phyloP scores from a whole-genome alignment of 2,113 vertebrate species.

The Melanocharis versteri region DNA sequence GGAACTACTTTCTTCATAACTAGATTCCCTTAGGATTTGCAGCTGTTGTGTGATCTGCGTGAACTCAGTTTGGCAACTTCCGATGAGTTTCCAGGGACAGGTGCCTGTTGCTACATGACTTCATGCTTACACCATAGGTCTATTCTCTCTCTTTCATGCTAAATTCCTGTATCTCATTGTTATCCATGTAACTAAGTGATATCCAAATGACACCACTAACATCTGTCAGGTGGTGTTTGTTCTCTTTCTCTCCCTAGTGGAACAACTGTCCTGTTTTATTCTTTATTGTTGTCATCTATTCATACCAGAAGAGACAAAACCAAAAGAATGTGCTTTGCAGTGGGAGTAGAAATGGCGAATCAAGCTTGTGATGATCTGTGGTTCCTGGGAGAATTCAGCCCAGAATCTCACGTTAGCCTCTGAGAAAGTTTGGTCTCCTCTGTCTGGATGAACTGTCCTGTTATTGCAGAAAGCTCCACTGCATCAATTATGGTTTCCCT shows the following conservation, averaged over 20 bases:
- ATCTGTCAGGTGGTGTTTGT: slow-evolving; percentile 44
- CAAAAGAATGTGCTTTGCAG: slow-evolving; percentile 1
- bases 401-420: neutral
- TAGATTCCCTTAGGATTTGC: neutral
- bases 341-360: neutral
- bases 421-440: neutral
- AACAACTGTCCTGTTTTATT: slow-evolving; percentile 1
- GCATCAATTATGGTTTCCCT: neutral
- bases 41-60: neutral
- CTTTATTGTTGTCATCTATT: neutral
- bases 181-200: neutral
- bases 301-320: slow-evolving; percentile 3
- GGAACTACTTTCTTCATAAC: neutral
- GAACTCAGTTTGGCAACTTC: neutral
- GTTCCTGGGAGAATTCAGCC: neutral
- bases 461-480: neutral
- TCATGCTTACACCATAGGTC: neutral
- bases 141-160: neutral
- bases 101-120: neutral
- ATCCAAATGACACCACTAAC: slow-evolving; percentile 1
- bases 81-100: neutral
- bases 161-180: neutral
- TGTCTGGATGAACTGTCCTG: neutral
- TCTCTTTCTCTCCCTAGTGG: neutral
- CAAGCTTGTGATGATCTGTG: neutral